phyloP scores from a whole-genome alignment of 2,888 invertebrate genomes.

The Globia sparganii region DNA sequence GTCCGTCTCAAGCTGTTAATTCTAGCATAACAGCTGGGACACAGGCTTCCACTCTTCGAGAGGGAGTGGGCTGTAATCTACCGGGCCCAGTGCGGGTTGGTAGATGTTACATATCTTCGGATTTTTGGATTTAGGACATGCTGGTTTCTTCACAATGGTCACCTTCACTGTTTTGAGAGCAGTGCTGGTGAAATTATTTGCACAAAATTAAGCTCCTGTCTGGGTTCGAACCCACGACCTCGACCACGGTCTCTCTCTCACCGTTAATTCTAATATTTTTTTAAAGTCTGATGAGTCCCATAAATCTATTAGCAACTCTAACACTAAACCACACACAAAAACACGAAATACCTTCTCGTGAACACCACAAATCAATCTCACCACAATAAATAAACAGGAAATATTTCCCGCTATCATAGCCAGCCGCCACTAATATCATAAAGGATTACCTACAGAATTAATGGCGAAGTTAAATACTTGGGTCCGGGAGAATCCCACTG shows the following conservation, averaged over 20 bases:
- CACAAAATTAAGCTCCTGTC: neutral
- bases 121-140: neutral
- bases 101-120: too few species aligned
- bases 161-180: neutral
- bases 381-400: slow-evolving; percentile 14
- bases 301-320: neutral
- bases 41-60: too few species aligned
- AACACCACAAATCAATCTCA: neutral
- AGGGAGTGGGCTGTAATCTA: too few species aligned
- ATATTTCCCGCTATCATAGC: slow-evolving; percentile 1
- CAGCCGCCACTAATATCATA: slow-evolving; percentile 43
- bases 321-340: slow-evolving; percentile 7
- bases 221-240: neutral
- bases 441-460: slow-evolving; percentile 58
- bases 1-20: neutral
- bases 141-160: neutral
- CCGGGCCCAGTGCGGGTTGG: too few species aligned
- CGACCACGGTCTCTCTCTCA: neutral
- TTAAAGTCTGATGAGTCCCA: neutral
- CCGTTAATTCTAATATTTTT: neutral
- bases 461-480: slow-evolving; percentile 61
- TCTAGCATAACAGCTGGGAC: too few species aligned
- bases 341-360: too few species aligned
- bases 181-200: neutral
- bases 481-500: slow-evolving; percentile 47